Conservation (phyloP, 2,797 vertebrate genomes). For the Ammospiza maritima region DNA sequence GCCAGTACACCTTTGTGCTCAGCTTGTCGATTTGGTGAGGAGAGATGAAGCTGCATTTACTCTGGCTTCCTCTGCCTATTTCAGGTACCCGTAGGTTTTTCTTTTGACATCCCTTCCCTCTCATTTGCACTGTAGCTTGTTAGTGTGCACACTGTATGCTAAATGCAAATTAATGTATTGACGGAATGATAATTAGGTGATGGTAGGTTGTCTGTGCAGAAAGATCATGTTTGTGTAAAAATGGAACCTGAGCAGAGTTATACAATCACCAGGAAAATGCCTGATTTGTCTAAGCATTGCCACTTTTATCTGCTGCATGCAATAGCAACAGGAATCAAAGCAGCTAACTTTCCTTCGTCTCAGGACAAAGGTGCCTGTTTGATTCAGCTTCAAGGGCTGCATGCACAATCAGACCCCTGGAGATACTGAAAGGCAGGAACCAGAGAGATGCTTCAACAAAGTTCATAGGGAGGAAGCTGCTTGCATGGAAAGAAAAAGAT, state of each 20-base stretch:
- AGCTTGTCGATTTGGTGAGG: background rate
- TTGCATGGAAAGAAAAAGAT: constrained; percentile 23
- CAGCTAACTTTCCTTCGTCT: constrained; percentile 48
- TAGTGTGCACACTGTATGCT: background rate
- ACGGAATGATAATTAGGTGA: background rate
- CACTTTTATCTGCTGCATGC: constrained; percentile 9
- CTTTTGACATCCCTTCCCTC: background rate
- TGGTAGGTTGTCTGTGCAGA: background rate
- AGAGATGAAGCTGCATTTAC: background rate
- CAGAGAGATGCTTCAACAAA: constrained; percentile 53
- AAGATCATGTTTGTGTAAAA: constrained; percentile 29
- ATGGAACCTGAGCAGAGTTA: constrained; percentile 14
- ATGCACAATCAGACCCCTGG: constrained; percentile 67
- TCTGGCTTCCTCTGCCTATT: background rate
- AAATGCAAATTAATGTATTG: constrained; percentile 10
- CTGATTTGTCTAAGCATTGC: constrained; percentile 44
- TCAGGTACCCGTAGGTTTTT: background rate
- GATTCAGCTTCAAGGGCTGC: constrained; percentile 69
- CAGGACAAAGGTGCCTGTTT: constrained; percentile 67
- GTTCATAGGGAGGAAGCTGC: constrained; percentile 53
- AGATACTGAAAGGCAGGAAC: constrained; percentile 49
- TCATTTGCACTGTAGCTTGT: background rate
- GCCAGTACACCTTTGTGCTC: background rate
- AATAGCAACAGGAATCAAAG: constrained; percentile 65
- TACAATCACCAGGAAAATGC: constrained; percentile 22